phyloP scores from a whole-genome alignment of 2,797 vertebrate genomes.

The Cirrhinus molitorella region DNA sequence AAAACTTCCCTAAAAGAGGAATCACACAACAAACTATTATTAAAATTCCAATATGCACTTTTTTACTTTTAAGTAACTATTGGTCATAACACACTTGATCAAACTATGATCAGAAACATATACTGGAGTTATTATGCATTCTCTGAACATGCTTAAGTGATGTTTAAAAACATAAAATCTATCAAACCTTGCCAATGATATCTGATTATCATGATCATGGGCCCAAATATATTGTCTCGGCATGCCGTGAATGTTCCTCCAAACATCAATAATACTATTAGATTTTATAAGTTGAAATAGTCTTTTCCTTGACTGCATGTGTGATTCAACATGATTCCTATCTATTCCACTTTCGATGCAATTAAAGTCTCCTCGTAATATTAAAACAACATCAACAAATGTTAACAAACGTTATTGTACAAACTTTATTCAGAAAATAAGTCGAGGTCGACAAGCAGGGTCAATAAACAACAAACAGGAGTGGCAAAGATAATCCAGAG shows the following conservation, averaged over 20 bases:
- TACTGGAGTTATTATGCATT: not conserved
- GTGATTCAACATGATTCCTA: too few species aligned
- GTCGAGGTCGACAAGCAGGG: too few species aligned
- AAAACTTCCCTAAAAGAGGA: not conserved
- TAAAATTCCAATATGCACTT: not conserved
- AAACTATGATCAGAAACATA: not conserved
- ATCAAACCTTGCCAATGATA: not conserved
- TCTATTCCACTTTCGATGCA: too few species aligned
- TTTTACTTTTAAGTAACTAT: not conserved
- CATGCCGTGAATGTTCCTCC: not conserved
- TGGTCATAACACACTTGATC: not conserved
- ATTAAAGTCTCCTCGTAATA: too few species aligned
- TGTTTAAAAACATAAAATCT: constrained; percentile 28
- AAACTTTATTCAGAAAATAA: too few species aligned
- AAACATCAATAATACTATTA: not conserved
- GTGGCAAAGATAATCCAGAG: too few species aligned
- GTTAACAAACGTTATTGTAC: too few species aligned
- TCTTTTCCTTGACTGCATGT: too few species aligned
- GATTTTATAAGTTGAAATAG: not conserved
- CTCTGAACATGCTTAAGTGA: not conserved
- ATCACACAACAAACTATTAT: not conserved
- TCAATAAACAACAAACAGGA: too few species aligned
- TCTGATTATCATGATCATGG: not conserved
- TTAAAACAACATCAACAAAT: too few species aligned
- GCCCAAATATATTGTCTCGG: not conserved